These are phyloP conservation scores for Hyphantria cunea DNA, from an alignment of 1,140 invertebrate species.

Conservation along the genomic window DNA sequence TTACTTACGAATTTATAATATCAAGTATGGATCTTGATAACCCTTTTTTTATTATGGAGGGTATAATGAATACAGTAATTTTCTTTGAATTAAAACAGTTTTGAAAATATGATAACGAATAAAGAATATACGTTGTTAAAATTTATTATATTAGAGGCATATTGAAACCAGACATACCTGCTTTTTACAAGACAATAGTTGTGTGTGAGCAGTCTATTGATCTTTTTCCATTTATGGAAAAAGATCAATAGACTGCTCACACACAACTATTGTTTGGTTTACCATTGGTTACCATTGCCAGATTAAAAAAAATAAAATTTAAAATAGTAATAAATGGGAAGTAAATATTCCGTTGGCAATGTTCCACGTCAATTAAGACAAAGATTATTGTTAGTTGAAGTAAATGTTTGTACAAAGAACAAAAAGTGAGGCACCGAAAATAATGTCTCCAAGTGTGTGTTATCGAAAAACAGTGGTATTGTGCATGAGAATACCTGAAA, in stretches of 20 bases:
- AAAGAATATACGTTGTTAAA: too few relatives aligned
- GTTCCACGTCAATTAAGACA: slow-evolving; percentile 30
- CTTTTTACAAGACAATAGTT: neutral
- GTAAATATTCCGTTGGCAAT: slow-evolving; percentile 9
- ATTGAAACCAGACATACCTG: too few relatives aligned
- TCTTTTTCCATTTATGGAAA: slow-evolving; percentile 34
- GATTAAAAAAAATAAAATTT: slow-evolving; percentile 16
- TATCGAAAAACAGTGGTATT: neutral
- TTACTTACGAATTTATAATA: too few relatives aligned
- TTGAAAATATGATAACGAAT: too few relatives aligned
- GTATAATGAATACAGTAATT: too few relatives aligned
- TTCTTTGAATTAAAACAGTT: too few relatives aligned
- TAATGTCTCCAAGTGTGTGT: neutral
- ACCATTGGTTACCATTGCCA: slow-evolving; percentile 18
- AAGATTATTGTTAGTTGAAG: slow-evolving; percentile 27
- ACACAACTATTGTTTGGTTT: too few relatives aligned
- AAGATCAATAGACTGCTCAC: too few relatives aligned
- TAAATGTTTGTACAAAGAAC: slow-evolving; percentile 14
- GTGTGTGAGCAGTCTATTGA: slow-evolving; percentile 28
- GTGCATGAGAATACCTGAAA: neutral
- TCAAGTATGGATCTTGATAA: too few relatives aligned
- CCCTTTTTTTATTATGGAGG: too few relatives aligned
- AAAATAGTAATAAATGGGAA: neutral
- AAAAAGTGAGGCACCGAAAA: slow-evolving; percentile 10
- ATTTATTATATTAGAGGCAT: too few relatives aligned